Evolutionary conservation across 2,888 invertebrate genomes (phyloP), one percentile per base, ranked within the genome.

Genomic region (Eurois occulta): DNA sequence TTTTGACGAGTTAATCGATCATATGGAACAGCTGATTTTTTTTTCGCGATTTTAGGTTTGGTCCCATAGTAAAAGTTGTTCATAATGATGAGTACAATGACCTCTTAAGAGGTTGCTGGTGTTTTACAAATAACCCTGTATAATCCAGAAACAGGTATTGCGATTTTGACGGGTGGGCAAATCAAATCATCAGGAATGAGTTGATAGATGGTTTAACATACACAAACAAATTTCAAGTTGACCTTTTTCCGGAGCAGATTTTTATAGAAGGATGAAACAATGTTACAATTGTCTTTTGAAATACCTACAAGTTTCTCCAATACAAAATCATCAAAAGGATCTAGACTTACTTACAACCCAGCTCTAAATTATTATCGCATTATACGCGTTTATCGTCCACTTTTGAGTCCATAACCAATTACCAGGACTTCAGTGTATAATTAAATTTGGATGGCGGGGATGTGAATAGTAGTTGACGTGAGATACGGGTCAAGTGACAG

Each of bases 401-500:
- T 66, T 81, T 68, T 58, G 35, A 48, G 62, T 64, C 24, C 48
- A 46, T 28, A 60, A 81, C 55, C 65, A 72, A 86, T 83, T 77
- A 69, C 43, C 24, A 86, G 58, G 32, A 52, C 18, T 71, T 75
- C 0, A 52, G 55, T 60, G 64, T 86, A 28, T 78, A 83, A 84
- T 87, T 87, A 87, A 85, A 84, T 84, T 72, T n/a, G 55, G 48
- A 65, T 58, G 80, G 70, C 58, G 32, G 16, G 66, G 62, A 72
- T 82, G 73, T 78, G 75, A 76, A 78, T 78, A 75, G 71, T 70
- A 41, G 74, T 62, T 74, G 65, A 87, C 80, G 76, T 75, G 71
- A 72, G 80, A 89, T 89, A 85, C 87, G 89, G 89, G 89, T 80
- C 48, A 77, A 85, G 78, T 88, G 88, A 89, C 89, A 74, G 80